Conservation (phyloP, 2,888 invertebrate species). For the Homarus gammarus region DNA sequence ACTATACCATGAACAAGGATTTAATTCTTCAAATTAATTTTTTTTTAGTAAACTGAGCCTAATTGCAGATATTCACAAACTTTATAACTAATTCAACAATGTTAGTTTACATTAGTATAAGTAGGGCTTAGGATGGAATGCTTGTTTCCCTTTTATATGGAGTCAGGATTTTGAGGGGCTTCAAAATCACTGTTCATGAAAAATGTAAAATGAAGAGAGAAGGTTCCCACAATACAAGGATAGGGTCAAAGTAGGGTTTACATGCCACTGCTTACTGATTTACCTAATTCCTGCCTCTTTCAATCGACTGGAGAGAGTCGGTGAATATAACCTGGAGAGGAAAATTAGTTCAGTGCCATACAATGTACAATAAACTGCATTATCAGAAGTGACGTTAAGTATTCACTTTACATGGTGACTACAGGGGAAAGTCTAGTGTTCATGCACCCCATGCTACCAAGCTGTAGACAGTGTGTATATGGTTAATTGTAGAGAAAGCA, state of each 20-base stretch:
- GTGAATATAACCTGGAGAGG: conserved; percentile 72
- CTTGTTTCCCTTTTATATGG: background rate
- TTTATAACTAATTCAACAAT: too few species aligned
- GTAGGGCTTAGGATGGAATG: background rate
- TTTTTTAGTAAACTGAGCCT: background rate
- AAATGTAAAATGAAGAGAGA: background rate
- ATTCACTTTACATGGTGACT: background rate
- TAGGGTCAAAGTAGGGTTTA: conserved; percentile 5
- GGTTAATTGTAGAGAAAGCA: background rate
- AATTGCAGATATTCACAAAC: background rate
- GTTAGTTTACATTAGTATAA: background rate
- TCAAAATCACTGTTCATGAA: conserved; percentile 58
- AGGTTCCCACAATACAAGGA: conserved; percentile 47
- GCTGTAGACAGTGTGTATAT: background rate
- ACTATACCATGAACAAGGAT: conserved; percentile 54
- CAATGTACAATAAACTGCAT: conserved; percentile 1
- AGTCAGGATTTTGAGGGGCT: background rate
- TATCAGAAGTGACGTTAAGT: background rate
- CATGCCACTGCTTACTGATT: conserved; percentile 77
- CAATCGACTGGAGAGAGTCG: conserved; percentile 75
- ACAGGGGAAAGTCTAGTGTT: background rate
- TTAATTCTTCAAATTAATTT: background rate
- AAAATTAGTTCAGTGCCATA: conserved; percentile 63
- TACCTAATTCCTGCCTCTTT: conserved; percentile 84
- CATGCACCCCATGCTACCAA: conserved; percentile 11